Evolutionary conservation across 2,113 vertebrate species (phyloP), one percentile per base, ranked within the genome.

Genomic region (Varanus komodoensis): DNA sequence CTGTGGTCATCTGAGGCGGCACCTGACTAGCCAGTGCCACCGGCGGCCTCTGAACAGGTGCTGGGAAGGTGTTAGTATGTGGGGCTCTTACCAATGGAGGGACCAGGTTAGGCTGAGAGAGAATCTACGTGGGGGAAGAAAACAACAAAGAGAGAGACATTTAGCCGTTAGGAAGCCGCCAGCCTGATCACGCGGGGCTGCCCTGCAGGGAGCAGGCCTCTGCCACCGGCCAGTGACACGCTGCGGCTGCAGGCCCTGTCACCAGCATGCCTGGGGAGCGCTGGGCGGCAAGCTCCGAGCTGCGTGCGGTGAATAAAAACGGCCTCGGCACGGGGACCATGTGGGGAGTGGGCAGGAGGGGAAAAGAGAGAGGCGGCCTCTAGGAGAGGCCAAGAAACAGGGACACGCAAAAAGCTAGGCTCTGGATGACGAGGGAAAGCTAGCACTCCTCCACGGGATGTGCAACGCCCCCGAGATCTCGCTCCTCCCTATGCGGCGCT

Each of bases 31-130:
- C 96, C 96, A 97, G 94, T 87, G 97, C 98, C 98, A 99, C 95
- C 19, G 98, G 96, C 87, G 98, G 98, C 94, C 99, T 98, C 97
- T 99, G 98, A 93, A 99, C 97, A 88, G 98, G 98, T 69, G 98
- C 98, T 93, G 98, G 97, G 96, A 99, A 99, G 77, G 98, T 98
- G 97, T 99, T 99, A 92, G 97, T 97, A 94, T 99, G 98, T 95
- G 98, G 98, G 94, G 98, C 98, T 96, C 99, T 98, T 91, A 99
- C 98, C 97, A 99, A 97, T 93, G 99, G 98, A 96, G 99, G 98
- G 94, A 99, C 98, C 89, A 99, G 97, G 97, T 98, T 99, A 96
- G 99, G 98, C 96, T 99, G 99, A 94, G 98, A 99, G 96, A 99
- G 96, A 91, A 99, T 99, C 99, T 99, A 97, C 93, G 96, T 92